phyloP scores from a whole-genome alignment of 2,113 vertebrate species.

The Puffinus mauretanicus region DNA sequence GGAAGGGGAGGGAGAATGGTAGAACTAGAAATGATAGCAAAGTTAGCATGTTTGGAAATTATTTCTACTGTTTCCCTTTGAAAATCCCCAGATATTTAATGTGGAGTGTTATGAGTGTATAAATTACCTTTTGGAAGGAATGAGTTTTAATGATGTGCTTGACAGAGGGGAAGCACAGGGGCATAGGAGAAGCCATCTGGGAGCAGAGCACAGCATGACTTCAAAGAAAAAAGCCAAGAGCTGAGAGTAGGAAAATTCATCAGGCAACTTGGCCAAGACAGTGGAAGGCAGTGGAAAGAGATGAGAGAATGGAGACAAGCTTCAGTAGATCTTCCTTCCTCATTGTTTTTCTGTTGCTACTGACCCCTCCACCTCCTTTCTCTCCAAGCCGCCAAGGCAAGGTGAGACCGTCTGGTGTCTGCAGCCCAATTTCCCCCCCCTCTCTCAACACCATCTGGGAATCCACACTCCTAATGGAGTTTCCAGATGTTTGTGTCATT shows the following conservation, averaged over 20 bases:
- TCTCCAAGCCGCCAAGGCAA: conserved; percentile 13
- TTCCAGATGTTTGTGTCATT: conserved; percentile 40
- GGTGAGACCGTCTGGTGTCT: conserved; percentile 43
- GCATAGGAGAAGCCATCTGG: conserved; percentile 30
- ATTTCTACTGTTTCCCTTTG: conserved; percentile 39
- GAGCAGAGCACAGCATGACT: conserved; percentile 1
- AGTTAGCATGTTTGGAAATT: conserved; percentile 43
- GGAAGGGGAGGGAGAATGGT: background rate
- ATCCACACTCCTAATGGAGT: conserved; percentile 19
- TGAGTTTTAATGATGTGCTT: conserved; percentile 45
- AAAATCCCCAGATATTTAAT: conserved; percentile 45
- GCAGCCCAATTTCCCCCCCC: background rate
- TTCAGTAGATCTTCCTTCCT: conserved; percentile 46
- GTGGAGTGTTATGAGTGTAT: conserved; percentile 1
- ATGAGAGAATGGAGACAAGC: conserved; percentile 34
- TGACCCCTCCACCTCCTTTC: conserved; percentile 28
- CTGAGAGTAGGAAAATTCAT: conserved; percentile 56
- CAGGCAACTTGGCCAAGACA: conserved; percentile 24
- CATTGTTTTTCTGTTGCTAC: conserved; percentile 15
- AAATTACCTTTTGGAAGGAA: conserved; percentile 44
- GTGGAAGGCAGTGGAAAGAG: conserved; percentile 3
- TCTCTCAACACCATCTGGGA: conserved; percentile 24
- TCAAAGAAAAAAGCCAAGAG: conserved; percentile 36
- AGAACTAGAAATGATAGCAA: conserved; percentile 3
- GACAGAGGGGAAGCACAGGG: conserved; percentile 24